A percentile compares a stretch with the other conserved stretches of the same genome.
Evolutionary conservation across 2,113 vertebrate species (phyloP).

Genomic region (Gnathochromis pfefferi): DNA sequence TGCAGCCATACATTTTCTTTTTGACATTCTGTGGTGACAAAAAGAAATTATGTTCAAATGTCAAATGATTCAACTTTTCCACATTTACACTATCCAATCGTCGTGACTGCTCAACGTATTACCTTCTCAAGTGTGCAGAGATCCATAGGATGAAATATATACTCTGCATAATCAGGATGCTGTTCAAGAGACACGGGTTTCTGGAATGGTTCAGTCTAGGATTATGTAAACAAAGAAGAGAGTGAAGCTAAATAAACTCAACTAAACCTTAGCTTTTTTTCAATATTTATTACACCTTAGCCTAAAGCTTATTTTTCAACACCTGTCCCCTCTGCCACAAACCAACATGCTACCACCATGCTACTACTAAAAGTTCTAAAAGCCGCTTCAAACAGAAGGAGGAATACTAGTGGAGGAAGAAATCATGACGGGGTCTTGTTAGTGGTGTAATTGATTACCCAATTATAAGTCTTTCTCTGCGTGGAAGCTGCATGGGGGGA

Average conservation of each 20-base stretch:
- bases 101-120: background rate
- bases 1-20: constrained; percentile 99
- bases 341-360: constrained; percentile 35
- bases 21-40: constrained; percentile 80
- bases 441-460: constrained; percentile 71
- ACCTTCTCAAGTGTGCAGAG: constrained; percentile 98
- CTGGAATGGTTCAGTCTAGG: constrained; percentile 95
- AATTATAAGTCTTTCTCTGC: constrained; percentile 76
- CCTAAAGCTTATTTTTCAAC: background rate
- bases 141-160: constrained; percentile 98
- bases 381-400: constrained; percentile 45
- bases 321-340: background rate
- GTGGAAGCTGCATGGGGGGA: constrained; percentile 69
- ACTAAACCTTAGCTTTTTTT: background rate
- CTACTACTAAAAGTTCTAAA: constrained; percentile 26
- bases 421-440: constrained; percentile 64
- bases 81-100: background rate
- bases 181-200: constrained; percentile 96
- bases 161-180: constrained; percentile 97
- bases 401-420: constrained; percentile 48
- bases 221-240: constrained; percentile 1
- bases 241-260: background rate
- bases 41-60: background rate
- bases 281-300: background rate
- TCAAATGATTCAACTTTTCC: background rate